A percentile compares a stretch with the other conserved stretches of the same genome.
Evolutionary conservation across 2,888 invertebrate genomes (phyloP).

Genomic region (Eupithecia abbreviata): DNA sequence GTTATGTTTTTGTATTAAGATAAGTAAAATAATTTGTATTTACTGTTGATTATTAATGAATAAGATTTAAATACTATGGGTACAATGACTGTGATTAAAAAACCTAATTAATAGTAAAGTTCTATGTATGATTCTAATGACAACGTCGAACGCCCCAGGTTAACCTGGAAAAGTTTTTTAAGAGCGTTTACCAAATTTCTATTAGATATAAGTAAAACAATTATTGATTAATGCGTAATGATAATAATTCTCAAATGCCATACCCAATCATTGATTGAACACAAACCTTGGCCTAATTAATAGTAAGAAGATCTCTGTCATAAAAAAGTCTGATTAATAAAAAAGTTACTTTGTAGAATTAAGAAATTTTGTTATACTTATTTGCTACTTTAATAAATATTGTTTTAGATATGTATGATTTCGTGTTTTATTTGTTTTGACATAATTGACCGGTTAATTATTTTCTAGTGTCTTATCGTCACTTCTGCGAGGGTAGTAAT

Average conservation of each 20-base stretch:
- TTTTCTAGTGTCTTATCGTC: slow-evolving; percentile 19
- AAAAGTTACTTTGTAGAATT: slow-evolving; percentile 9
- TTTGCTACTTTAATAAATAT: slow-evolving; percentile 14
- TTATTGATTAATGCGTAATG: background rate
- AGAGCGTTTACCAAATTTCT: slow-evolving; percentile 10
- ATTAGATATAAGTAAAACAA: slow-evolving; percentile 7
- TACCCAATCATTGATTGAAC: too few relatives aligned
- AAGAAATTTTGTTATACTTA: background rate
- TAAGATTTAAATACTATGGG: too few relatives aligned
- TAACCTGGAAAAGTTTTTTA: slow-evolving; percentile 10
- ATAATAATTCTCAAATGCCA: too few relatives aligned
- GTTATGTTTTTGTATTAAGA: slow-evolving; percentile 5
- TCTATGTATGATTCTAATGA: background rate
- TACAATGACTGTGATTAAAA: slow-evolving; percentile 14
- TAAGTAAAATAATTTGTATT: background rate
- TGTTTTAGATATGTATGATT: slow-evolving; percentile 11
- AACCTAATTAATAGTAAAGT: background rate
- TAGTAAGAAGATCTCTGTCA: background rate
- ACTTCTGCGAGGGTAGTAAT: slow-evolving; percentile 21
- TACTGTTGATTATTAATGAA: background rate
- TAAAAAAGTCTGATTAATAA: background rate
- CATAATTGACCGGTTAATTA: slow-evolving; percentile 16
- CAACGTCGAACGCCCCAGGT: slow-evolving; percentile 8
- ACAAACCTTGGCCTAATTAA: too few relatives aligned
- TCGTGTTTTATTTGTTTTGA: slow-evolving; percentile 18